phyloP scores from a whole-genome alignment of 1,140 invertebrate genomes.

The Panulirus ornatus region DNA sequence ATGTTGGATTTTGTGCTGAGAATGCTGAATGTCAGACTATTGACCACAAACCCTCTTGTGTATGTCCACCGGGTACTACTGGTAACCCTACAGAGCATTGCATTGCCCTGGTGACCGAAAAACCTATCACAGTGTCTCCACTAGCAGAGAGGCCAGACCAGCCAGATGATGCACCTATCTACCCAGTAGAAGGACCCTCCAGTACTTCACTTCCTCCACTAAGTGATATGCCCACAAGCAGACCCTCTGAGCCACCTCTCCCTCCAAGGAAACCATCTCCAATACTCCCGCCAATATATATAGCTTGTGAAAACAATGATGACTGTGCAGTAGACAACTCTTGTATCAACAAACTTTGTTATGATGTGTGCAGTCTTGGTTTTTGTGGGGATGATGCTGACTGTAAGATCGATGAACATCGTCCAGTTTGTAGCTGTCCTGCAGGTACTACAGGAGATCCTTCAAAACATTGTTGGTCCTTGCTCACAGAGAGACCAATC shows the following conservation, averaged over 20 bases:
- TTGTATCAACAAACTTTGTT: conserved; percentile 56
- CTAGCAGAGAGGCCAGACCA: conserved; percentile 6
- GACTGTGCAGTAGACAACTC: conserved; percentile 82
- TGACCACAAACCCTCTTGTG: conserved; percentile 89
- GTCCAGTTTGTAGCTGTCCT: conserved; percentile 83
- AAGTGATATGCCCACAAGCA: conserved; percentile 30
- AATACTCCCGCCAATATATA: conserved; percentile 48
- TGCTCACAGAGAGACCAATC: conserved; percentile 42
- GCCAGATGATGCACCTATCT: conserved; percentile 23
- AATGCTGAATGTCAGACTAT: conserved; percentile 90
- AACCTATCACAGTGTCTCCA: conserved; percentile 26
- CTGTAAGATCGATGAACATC: conserved; percentile 73
- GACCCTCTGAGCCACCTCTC: background rate
- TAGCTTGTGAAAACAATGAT: conserved; percentile 80
- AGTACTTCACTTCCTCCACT: conserved; percentile 33
- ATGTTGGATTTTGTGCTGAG: conserved; percentile 82
- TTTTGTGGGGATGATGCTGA: conserved; percentile 51
- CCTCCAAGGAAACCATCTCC: conserved; percentile 31
- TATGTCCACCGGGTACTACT: conserved; percentile 89
- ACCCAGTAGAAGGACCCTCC: conserved; percentile 23
- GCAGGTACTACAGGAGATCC: conserved; percentile 69
- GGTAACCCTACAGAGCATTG: conserved; percentile 90
- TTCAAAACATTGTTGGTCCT: conserved; percentile 13
- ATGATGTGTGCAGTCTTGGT: conserved; percentile 56
- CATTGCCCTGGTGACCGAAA: conserved; percentile 82